Evolutionary conservation across 2,888 invertebrate species (phyloP).

Genomic region (Polydrusus pterygomalis): DNA sequence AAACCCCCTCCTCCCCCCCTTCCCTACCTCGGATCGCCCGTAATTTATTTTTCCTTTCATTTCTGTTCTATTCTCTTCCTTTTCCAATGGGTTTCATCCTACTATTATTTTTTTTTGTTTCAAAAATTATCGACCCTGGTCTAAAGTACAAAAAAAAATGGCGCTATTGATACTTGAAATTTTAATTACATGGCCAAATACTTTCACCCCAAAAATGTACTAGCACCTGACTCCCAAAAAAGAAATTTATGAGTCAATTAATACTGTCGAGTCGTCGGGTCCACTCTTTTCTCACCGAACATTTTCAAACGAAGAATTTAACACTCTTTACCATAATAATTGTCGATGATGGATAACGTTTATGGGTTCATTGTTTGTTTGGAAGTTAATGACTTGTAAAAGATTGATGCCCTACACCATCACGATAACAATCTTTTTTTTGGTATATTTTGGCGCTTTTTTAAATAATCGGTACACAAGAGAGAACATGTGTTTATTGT

Average conservation of each 20-base stretch:
- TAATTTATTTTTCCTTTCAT: too few species aligned
- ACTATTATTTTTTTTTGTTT: too few species aligned
- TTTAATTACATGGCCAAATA: too few species aligned
- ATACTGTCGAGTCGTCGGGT: slow-evolving; percentile 27
- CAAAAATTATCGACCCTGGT: too few species aligned
- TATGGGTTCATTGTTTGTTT: slow-evolving; percentile 38
- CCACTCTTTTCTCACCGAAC: slow-evolving; percentile 27
- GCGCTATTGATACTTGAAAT: too few species aligned
- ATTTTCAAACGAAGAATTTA: slow-evolving; percentile 41
- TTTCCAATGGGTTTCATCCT: too few species aligned
- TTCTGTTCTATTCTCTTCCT: too few species aligned
- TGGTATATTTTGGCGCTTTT: slow-evolving; percentile 20
- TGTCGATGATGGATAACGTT: slow-evolving; percentile 41
- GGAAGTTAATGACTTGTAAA: slow-evolving; percentile 36
- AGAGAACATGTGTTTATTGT: slow-evolving; percentile 26
- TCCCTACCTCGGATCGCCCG: too few species aligned
- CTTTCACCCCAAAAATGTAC: background rate
- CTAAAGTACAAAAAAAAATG: too few species aligned
- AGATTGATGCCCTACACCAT: slow-evolving; percentile 33
- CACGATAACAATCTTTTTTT: slow-evolving; percentile 27
- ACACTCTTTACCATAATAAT: slow-evolving; percentile 40
- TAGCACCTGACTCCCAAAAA: slow-evolving; percentile 23
- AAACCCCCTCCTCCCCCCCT: too few species aligned
- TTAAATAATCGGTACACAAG: slow-evolving; percentile 24
- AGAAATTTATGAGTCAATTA: slow-evolving; percentile 36